Evolutionary conservation across 2,888 invertebrate species (phyloP).

Genomic region (Ptilodon capucinus): DNA sequence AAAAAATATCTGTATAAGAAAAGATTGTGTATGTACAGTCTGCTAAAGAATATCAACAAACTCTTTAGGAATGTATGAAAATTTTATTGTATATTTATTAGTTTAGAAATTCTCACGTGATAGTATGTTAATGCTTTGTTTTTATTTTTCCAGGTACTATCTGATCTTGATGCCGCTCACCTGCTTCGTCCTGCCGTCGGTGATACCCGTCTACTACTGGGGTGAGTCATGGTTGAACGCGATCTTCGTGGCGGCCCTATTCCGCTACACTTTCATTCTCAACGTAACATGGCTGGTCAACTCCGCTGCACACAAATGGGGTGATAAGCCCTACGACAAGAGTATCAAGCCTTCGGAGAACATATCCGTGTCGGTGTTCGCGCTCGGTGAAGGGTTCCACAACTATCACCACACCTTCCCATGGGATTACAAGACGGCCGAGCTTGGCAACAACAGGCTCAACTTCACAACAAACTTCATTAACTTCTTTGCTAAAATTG

Average conservation of each 20-base stretch:
- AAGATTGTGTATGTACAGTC: too few species aligned
- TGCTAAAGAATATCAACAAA: too few species aligned
- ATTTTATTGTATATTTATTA: too few species aligned
- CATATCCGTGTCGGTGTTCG: slow-evolving; percentile 84
- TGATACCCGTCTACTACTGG: slow-evolving; percentile 90
- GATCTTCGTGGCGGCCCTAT: slow-evolving; percentile 86
- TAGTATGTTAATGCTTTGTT: too few species aligned
- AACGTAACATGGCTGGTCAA: slow-evolving; percentile 96
- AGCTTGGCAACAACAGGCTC: slow-evolving; percentile 87
- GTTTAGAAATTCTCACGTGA: too few species aligned
- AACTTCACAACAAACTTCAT: slow-evolving; percentile 91
- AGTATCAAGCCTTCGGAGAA: slow-evolving; percentile 89
- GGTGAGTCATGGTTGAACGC: slow-evolving; percentile 86
- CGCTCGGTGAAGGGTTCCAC: slow-evolving; percentile 92
- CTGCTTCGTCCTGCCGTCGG: slow-evolving; percentile 90
- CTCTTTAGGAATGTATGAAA: too few species aligned
- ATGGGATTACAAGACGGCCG: slow-evolving; percentile 93
- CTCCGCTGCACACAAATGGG: slow-evolving; percentile 93
- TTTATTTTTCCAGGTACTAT: slow-evolving; percentile 84
- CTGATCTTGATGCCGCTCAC: slow-evolving; percentile 87
- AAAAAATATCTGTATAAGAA: too few species aligned
- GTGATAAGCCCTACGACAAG: slow-evolving; percentile 89
- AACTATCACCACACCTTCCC: slow-evolving; percentile 95
- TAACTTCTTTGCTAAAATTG: slow-evolving; percentile 90
- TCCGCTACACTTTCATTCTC: slow-evolving; percentile 90